A percentile compares a stretch with the other conserved stretches of the same genome.
Evolutionary conservation across 2,113 vertebrate species (phyloP).

Genomic region (Phasianus colchicus): DNA sequence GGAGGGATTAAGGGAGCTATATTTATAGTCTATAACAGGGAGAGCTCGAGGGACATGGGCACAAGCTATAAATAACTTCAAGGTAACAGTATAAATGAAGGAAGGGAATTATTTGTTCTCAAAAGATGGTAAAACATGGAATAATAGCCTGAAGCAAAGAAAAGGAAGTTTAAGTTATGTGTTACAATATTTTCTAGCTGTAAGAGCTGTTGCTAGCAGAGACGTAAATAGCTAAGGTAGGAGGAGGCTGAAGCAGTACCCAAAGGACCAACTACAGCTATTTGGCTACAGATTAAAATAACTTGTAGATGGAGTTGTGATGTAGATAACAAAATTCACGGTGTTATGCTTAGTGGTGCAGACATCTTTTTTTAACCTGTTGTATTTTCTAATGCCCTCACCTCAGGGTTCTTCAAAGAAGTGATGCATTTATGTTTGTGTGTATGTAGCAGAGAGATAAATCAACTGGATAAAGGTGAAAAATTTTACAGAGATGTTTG

Average conservation of each 20-base stretch:
- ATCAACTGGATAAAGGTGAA: neutral
- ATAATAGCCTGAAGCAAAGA: conserved; percentile 42
- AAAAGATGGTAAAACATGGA: conserved; percentile 40
- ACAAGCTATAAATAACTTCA: conserved; percentile 74
- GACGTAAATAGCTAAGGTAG: conserved; percentile 32
- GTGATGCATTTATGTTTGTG: neutral
- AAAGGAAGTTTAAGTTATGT: conserved; percentile 32
- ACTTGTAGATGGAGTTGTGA: neutral
- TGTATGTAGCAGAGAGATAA: neutral
- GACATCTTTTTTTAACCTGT: neutral
- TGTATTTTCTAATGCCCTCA: neutral
- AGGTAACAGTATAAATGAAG: conserved; percentile 74
- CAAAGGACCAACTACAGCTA: neutral
- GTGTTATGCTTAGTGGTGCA: neutral
- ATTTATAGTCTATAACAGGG: conserved; percentile 68
- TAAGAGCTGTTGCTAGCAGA: neutral
- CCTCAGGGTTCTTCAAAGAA: neutral
- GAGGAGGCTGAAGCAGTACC: conserved; percentile 1
- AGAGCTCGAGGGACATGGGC: conserved; percentile 44
- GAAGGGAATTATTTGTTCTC: conserved; percentile 72
- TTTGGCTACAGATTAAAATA: conserved; percentile 24
- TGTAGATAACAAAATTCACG: neutral
- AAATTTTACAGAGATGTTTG: neutral
- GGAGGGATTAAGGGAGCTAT: conserved; percentile 67
- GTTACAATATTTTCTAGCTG: neutral